Percentiles rank a stretch among this genome's conserved stretches.
These are phyloP conservation scores for Caenorhabditis zanzibari DNA, from an alignment of 2,888 invertebrate species.

Conservation along the genomic window DNA sequence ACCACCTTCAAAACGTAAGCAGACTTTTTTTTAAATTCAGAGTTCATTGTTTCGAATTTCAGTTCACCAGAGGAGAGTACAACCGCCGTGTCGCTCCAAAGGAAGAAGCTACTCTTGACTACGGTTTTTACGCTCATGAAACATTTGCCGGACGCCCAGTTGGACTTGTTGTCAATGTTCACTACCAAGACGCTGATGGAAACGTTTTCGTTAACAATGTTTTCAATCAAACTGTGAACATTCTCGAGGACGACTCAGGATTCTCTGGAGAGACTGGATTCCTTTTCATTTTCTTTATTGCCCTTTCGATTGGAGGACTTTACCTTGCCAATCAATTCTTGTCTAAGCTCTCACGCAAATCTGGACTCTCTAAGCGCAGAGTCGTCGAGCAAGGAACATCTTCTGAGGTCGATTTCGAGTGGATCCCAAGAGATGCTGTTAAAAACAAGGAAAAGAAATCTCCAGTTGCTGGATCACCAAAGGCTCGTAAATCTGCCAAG, in stretches of 20 bases:
- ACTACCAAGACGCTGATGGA: slow-evolving; percentile 85
- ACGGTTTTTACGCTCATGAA: slow-evolving; percentile 96
- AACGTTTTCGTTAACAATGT: slow-evolving; percentile 91
- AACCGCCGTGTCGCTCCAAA: slow-evolving; percentile 92
- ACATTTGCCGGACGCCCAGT: slow-evolving; percentile 97
- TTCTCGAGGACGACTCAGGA: slow-evolving; percentile 96
- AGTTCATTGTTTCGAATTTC: too few species aligned
- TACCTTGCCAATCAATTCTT: slow-evolving; percentile 86
- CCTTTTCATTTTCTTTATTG: slow-evolving; percentile 95
- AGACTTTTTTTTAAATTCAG: too few species aligned
- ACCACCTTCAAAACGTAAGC: slow-evolving; percentile 94
- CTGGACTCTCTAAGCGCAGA: slow-evolving; percentile 77
- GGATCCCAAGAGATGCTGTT: slow-evolving; percentile 92
- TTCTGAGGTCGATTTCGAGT: slow-evolving; percentile 97
- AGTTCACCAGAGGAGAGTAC: slow-evolving; percentile 93
- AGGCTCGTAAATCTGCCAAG: slow-evolving; percentile 73
- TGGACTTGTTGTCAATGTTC: slow-evolving; percentile 89
- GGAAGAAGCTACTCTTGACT: slow-evolving; percentile 95
- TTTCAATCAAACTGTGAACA: slow-evolving; percentile 97
- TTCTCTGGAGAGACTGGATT: slow-evolving; percentile 99
- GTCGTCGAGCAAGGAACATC: slow-evolving; percentile 91
- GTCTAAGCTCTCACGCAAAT: slow-evolving; percentile 82
- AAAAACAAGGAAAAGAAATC: slow-evolving; percentile 75
- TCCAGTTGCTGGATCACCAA: slow-evolving; percentile 78
- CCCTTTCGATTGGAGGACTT: slow-evolving; percentile 91